These are phyloP conservation scores for Poeciliopsis paucimaculata DNA, from an alignment of 2,797 vertebrate species.

Conservation along the genomic window DNA sequence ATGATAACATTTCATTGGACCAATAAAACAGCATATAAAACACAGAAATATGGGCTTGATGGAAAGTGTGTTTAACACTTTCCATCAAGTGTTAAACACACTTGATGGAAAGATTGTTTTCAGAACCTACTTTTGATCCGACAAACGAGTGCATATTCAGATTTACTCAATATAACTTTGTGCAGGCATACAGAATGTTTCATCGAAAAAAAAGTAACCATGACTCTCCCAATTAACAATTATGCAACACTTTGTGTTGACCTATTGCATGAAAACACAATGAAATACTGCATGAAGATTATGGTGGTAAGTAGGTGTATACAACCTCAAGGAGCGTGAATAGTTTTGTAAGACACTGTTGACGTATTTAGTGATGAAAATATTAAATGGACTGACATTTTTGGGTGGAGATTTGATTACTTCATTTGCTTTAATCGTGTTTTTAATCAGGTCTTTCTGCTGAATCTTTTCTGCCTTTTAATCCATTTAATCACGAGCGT, in stretches of 20 bases:
- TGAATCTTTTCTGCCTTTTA: slow-evolving; percentile 34
- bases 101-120: not conserved
- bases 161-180: not conserved
- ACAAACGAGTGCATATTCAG: not conserved
- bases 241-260: not conserved
- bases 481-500: slow-evolving; percentile 58
- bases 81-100: too few relatives aligned
- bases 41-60: not conserved
- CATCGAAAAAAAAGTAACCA: not conserved
- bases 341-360: not conserved
- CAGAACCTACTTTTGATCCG: not conserved
- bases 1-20: not conserved
- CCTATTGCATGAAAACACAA: not conserved
- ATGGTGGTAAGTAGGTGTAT: not conserved
- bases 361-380: not conserved
- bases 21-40: not conserved
- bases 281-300: not conserved
- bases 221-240: not conserved
- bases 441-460: slow-evolving; percentile 35
- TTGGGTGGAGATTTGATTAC: slow-evolving; percentile 21
- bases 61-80: not conserved
- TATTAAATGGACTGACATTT: not conserved
- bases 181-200: not conserved
- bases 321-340: not conserved
- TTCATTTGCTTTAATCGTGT: slow-evolving; percentile 34